phyloP scores from a whole-genome alignment of 2,797 vertebrate species.

The Enteromius argenteus region DNA sequence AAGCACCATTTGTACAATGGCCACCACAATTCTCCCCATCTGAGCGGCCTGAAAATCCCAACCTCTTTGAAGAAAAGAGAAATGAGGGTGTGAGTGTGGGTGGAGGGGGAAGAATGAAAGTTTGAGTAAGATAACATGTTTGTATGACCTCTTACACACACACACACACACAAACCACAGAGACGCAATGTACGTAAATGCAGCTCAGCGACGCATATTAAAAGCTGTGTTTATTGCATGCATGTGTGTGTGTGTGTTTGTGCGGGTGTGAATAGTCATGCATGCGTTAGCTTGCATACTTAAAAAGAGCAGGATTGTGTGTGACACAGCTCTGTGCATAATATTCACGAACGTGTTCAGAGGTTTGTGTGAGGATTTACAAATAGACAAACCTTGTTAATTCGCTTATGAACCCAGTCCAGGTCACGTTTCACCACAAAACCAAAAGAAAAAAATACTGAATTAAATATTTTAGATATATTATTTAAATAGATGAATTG shows the following conservation, averaged over 20 bases:
- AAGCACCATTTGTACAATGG: neutral
- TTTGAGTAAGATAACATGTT: conserved; percentile 22
- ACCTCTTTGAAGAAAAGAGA: conserved; percentile 35
- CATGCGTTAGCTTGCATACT: neutral
- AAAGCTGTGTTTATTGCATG: neutral
- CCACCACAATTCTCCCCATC: neutral
- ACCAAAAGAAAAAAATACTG: neutral
- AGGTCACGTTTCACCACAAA: neutral
- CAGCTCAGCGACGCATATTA: neutral
- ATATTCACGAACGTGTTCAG: neutral
- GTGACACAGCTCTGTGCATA: neutral
- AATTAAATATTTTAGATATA: neutral
- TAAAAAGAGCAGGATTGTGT: conserved; percentile 9
- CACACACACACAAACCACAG: conserved; percentile 6
- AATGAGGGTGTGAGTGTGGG: conserved; percentile 17
- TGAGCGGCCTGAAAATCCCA: conserved; percentile 1
- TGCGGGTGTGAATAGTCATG: neutral
- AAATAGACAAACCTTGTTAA: neutral
- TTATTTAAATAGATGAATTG: neutral
- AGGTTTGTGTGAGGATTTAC: neutral
- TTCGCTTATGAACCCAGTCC: neutral
- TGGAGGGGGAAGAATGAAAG: conserved; percentile 6
- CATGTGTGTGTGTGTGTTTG: conserved; percentile 9
- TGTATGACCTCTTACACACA: conserved; percentile 7
- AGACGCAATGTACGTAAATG: neutral